Evolutionary conservation across 2,113 vertebrate species (phyloP).

Genomic region (Sorex araneus): DNA sequence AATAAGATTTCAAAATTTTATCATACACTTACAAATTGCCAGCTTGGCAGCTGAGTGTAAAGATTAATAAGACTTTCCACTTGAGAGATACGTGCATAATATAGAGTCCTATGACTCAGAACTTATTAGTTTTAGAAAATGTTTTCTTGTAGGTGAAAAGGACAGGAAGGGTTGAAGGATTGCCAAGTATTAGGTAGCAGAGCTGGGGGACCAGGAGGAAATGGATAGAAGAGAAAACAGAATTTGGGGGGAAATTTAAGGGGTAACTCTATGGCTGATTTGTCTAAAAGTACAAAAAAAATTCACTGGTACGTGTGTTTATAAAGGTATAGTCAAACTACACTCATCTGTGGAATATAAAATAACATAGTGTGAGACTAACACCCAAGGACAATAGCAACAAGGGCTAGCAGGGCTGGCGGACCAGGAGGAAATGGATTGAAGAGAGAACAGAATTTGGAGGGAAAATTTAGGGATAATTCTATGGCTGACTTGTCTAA

Average conservation of each 20-base stretch:
- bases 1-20: constrained; percentile 12
- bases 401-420: background rate
- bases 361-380: no score
- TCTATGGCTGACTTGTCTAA: constrained; percentile 15
- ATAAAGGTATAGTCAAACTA: constrained; percentile 16
- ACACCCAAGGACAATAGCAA: no score
- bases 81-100: background rate
- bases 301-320: constrained; percentile 19
- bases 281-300: background rate
- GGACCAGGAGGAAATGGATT: background rate
- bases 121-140: background rate
- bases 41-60: background rate
- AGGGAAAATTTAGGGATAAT: constrained; percentile 38
- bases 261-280: constrained; percentile 33
- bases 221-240: background rate
- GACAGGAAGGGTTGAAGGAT: background rate
- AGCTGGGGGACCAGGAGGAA: background rate
- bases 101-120: background rate
- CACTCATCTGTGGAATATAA: no score
- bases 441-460: background rate
- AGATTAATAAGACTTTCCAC: background rate
- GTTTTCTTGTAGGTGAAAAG: background rate
- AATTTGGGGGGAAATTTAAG: constrained; percentile 29
- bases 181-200: background rate
- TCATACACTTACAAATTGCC: background rate